Evolutionary conservation across 2,113 vertebrate genomes (phyloP), one percentile per base, ranked within the genome.

Genomic region (Thalassoma bifasciatum): DNA sequence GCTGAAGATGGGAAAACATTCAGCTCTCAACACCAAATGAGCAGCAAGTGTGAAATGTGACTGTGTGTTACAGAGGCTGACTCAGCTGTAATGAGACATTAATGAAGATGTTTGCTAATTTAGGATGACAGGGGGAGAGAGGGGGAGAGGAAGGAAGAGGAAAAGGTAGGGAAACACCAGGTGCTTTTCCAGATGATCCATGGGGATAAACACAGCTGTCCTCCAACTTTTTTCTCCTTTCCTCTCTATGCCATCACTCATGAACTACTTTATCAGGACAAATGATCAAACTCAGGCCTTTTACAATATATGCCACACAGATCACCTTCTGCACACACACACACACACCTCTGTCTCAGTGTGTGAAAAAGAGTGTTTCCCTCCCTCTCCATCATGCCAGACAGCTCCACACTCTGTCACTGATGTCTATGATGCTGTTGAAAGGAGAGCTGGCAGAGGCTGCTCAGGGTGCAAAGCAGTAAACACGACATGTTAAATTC

Each of bases 81-180:
- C 75, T 90, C 88, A 84, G 88, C 89, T 78, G 58, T 85, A 79
- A 82, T 79, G 72, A 81, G 81, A 87, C 80, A 71, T 87, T 91
- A 92, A 91, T 91, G 85, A 88, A 88, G 88, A 80, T 80, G 84
- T 86, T 73, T 72, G 78, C 60, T 92, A 86, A 89, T 91, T 82
- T 86, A 62, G 72, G 72, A n/a, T 77, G 75, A 75, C 57, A 44
- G 46, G 52, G 56, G 72, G 74, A 34, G 21, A 47, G 42, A 16
- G 53, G 26, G 49, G 16, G 49, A 16, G 10, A 21, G 57, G 66
- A 73, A 65, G 50, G 63, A 38, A 17, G 22, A 68, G 79, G 64
- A 44, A 82, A 77, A 82, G 68, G 75, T 75, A 86, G 24, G 50
- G 10, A 88, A 75, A 59, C 63, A 84, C 77, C 88, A 90, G 87